These are phyloP conservation scores for Meriones psammophilus DNA, from an alignment of 2,797 vertebrate species.

Conservation along the genomic window DNA sequence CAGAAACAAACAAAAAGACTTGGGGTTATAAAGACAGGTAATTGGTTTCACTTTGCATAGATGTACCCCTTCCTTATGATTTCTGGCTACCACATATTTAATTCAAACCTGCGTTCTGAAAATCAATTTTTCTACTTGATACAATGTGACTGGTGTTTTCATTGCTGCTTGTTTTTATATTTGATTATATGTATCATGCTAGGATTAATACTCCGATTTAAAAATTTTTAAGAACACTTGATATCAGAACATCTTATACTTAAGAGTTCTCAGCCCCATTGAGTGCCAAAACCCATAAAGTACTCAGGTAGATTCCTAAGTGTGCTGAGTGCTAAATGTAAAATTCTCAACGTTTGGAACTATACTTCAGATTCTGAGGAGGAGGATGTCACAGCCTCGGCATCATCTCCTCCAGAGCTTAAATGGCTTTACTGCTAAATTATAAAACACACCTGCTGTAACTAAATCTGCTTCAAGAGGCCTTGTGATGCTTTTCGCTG, in stretches of 20 bases:
- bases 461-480: constrained; percentile 42
- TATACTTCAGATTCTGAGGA: constrained; percentile 49
- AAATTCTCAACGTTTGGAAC: constrained; percentile 7
- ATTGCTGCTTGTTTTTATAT: constrained; percentile 49
- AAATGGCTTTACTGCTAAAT: constrained; percentile 56
- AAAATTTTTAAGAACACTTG: constrained; percentile 64
- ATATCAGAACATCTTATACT: constrained; percentile 62
- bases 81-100: constrained; percentile 42
- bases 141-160: constrained; percentile 42
- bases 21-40: constrained; percentile 30
- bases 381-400: not conserved
- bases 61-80: constrained; percentile 8
- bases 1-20: not conserved
- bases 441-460: constrained; percentile 48
- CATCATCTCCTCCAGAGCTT: not conserved
- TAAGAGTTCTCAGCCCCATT: constrained; percentile 41
- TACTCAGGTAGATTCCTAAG: not conserved
- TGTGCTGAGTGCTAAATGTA: constrained; percentile 49
- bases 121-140: constrained; percentile 24
- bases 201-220: constrained; percentile 53
- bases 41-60: not conserved
- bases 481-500: constrained; percentile 6
- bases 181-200: constrained; percentile 23
- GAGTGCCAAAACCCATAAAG: constrained; percentile 5
- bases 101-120: constrained; percentile 33